Base-by-base conservation (phyloP, 2,888 invertebrate species). In the Ryuthela nishihirai region DNA sequence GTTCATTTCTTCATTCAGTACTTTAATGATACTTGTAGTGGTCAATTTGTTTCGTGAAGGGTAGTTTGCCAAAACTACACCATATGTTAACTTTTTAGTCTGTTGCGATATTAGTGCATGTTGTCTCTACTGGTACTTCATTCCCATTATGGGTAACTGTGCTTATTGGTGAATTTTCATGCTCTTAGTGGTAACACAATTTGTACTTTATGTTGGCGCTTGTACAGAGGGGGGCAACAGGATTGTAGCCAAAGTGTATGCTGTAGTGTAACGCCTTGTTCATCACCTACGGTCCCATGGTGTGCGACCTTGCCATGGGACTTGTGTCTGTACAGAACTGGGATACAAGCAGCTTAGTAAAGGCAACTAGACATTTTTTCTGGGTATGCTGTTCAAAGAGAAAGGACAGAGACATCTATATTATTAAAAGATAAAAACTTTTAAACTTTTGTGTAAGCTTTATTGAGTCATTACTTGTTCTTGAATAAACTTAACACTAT, bases 331-430 rank as follows among this genome's bases (percentile, higher is more conserved):
- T 58, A 58, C 56, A 52, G 50, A 50, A 54, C 42, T 43, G 25
- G 56, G 56, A 46, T 52, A 23, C 26, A 38, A 45, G 32, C 36
- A 45, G 42, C 29, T 38, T 52, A 38, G 38, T 18, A n/a, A 29
- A 29, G 29, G 42, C 50, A 40, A 46, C 25, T 52, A 52, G 52
- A 41, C 35, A 17, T 42, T 50, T 58, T 58, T 58, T 58, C 52
- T 45, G 50, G 56, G 45, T 52, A 58, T 42, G 50, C 56, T 58
- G 56, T 52, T 58, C 56, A 42, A 25, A 43, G 34, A 43, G 21
- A 54, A 41, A 58, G 56, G 50, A 58, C 56, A 58, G 56, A 58
- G 52, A 58, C 50, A 58, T 58, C 50, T 58, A 58, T 58, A 55
- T 58, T 46, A 46, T 58, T 46, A 52, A 52, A 58, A 58, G 52